Base-by-base conservation (phyloP, 2,888 invertebrate genomes). In the Apotomis betuletana region DNA sequence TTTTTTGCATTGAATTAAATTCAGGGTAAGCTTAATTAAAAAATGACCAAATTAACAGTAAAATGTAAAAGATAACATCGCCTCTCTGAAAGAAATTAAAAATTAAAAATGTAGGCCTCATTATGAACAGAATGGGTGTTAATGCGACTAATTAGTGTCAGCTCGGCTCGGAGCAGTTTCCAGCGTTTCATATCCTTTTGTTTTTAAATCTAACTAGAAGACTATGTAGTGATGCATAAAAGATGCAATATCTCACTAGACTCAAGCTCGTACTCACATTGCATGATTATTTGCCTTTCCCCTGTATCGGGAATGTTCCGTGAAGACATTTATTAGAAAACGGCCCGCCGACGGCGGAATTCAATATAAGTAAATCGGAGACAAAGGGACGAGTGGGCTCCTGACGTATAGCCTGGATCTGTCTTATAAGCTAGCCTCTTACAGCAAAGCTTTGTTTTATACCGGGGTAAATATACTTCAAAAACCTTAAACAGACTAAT, bases 321-420 rank as follows among this genome's bases (percentile, higher is more conserved):
- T 15, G 65, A n/a, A 58, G 58, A 65, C 65, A 46, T 65, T 65
- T 65, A 65, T 65, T 65, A 57, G 46, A 65, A 65, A 57, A 65
- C 36, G 55, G 65, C 27, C 58, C 4, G 27, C 41, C 55, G 55
- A 12, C 27, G 55, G 58, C 12, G 58, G 57, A 65, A 65, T 65
- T 36, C 65, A 65, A 65, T 65, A 65, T 65, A 55, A 64, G 64
- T 64, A 46, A 65, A 57, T 65, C 65, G 55, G 44, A 64, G 15
- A 64, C 64, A 57, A 65, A 65, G 65, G 65, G 9, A 44, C 36
- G 15, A n/a, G n/a, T n/a, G n/a, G 61, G 49, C 49, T 13, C 27
- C 2, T 55, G 55, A 65, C 65, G 46, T 46, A 65, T 57, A 57
- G n/a, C 64, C 55, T 65, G 46, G 44, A 55, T 65, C 65, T 46